These are phyloP conservation scores for Perizoma flavofasciatum DNA, from an alignment of 2,888 invertebrate genomes.

Conservation along the genomic window DNA sequence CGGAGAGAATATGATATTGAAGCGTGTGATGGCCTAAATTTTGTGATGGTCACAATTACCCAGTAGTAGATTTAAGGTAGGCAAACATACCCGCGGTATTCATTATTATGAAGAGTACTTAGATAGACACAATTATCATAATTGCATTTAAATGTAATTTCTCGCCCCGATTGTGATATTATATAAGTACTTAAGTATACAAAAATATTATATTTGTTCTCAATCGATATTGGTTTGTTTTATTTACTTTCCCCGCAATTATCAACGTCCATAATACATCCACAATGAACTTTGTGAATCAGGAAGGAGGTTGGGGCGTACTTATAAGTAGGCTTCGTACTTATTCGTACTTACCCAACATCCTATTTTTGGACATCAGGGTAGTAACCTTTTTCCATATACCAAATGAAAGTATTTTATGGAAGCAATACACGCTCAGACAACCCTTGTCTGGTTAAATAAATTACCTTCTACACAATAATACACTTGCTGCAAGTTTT, in stretches of 20 bases:
- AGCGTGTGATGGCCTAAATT: slow-evolving; percentile 24
- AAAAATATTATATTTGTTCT: slow-evolving; percentile 43
- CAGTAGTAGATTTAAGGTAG: slow-evolving; percentile 34
- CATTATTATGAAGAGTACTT: slow-evolving; percentile 41
- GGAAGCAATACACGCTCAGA: too few relatives aligned
- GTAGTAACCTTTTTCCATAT: too few relatives aligned
- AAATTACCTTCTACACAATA: background rate
- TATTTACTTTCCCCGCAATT: slow-evolving; percentile 6
- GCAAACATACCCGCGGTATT: slow-evolving; percentile 32
- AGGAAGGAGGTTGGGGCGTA: too few relatives aligned
- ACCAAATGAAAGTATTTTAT: too few relatives aligned
- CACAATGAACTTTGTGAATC: too few relatives aligned
- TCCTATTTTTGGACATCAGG: too few relatives aligned
- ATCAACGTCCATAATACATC: background rate
- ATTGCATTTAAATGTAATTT: slow-evolving; percentile 66
- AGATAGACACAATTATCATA: slow-evolving; percentile 49
- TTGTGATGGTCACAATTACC: slow-evolving; percentile 20
- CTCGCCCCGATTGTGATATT: slow-evolving; percentile 65
- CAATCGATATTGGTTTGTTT: slow-evolving; percentile 23
- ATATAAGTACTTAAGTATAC: slow-evolving; percentile 50
- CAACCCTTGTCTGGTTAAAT: too few relatives aligned
- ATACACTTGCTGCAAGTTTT: slow-evolving; percentile 19
- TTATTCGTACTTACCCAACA: too few relatives aligned
- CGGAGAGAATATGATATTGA: slow-evolving; percentile 8
- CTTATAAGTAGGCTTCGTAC: too few relatives aligned